Base-by-base conservation (phyloP, 2,888 invertebrate genomes). In the Ennomos erosarius region DNA sequence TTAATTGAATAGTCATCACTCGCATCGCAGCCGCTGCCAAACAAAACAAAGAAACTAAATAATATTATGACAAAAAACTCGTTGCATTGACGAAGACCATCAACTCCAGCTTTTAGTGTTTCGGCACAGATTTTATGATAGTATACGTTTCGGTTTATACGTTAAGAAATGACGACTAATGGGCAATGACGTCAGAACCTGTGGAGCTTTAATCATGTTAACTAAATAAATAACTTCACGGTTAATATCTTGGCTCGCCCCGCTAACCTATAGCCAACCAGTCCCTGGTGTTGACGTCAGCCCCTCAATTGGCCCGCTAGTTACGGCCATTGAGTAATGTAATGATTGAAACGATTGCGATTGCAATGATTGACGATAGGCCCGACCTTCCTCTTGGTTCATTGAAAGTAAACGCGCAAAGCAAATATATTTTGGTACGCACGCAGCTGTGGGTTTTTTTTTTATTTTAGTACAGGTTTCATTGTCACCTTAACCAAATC, bases 361-460 rank as follows among this genome's bases (percentile, higher is more conserved):
- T 44, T 12, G 43, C 34, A 16, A 16, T 55, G 64, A 61, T 64
- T 62, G 58, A 62, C 48, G 54, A 45, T 49, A 13, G 54, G 13
- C 38, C 35, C 51, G 64, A 65, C 64, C 68, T 66, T 66, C 63
- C 53, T 26, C 53, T 36, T 42, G 38, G 16, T 46, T 45, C 49
- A 42, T 48, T 51, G 61, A 64, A 64, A 68, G 62, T 60, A 52
- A 66, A 59, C 59, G 46, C 55, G 34, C 26, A 13, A 11, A 36
- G 39, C 26, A 13, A 11, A 36, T 35, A 46, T 46, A 57, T 51
- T 57, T 44, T 35, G 35, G 58, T 53, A 26, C 43, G 35, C 11
- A 16, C 42, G 12, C 42, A 40, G 40, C 40, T 39, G 16, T 10
- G 1, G 5, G 16, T 5, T 8, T 10, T 1, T 5, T 8, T 10